Percentiles rank a stretch among this genome's conserved stretches.
phyloP scores from a whole-genome alignment of 2,888 invertebrate genomes.

The Leuctra nigra region DNA sequence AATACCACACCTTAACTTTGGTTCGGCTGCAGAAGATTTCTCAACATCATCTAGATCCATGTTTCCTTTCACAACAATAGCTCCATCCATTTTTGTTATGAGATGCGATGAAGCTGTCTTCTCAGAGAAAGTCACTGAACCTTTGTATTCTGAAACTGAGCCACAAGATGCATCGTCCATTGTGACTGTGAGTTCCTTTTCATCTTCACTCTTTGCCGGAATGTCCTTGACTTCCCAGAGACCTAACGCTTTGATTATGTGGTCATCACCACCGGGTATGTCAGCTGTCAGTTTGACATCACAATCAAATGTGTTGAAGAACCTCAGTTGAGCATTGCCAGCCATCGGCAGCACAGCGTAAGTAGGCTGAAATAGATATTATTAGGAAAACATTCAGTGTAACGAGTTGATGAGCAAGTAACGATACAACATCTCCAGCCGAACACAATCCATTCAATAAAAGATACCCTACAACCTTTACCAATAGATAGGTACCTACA shows the following conservation, averaged over 20 bases:
- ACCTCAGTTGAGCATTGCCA: slow-evolving; percentile 56
- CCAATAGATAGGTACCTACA: too few species aligned
- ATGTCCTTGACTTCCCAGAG: slow-evolving; percentile 10
- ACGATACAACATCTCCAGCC: too few species aligned
- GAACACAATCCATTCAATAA: too few species aligned
- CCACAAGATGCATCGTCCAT: not conserved
- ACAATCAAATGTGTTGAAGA: slow-evolving; percentile 56
- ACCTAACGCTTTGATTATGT: slow-evolving; percentile 15
- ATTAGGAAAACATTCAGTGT: too few species aligned
- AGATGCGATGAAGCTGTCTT: slow-evolving; percentile 25
- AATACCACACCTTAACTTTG: slow-evolving; percentile 52
- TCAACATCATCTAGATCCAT: slow-evolving; percentile 41
- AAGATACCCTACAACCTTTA: too few species aligned
- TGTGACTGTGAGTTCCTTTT: too few species aligned
- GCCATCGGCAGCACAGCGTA: slow-evolving; percentile 51
- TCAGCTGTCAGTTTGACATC: not conserved
- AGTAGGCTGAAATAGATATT: slow-evolving; percentile 53
- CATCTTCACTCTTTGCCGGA: not conserved
- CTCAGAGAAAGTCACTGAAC: slow-evolving; percentile 33
- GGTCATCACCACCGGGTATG: not conserved
- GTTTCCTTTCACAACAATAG: slow-evolving; percentile 2
- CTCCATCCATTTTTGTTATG: slow-evolving; percentile 22
- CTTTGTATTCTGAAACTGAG: slow-evolving; percentile 20
- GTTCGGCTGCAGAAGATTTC: slow-evolving; percentile 50
- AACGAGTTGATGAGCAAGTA: too few species aligned